phyloP scores from a whole-genome alignment of 1,140 invertebrate species.

The Sweltsa coloradensis region DNA sequence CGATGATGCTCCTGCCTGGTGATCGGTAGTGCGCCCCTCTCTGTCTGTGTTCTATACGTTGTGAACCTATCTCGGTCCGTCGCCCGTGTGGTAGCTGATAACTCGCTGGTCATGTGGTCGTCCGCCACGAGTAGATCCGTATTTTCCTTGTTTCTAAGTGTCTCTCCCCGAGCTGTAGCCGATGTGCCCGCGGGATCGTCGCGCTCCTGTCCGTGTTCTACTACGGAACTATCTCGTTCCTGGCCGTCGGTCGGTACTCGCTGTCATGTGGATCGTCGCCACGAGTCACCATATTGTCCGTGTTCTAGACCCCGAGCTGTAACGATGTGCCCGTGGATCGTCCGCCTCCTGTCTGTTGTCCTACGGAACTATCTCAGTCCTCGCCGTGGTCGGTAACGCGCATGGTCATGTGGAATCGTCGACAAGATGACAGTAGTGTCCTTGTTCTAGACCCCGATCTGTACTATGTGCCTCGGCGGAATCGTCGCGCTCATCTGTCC shows the following conservation, averaged over 20 bases:
- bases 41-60: conserved; percentile 69
- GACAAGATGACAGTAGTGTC: no score
- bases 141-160: no score
- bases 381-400: conserved; percentile 68
- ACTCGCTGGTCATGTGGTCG: conserved; percentile 69
- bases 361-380: conserved; percentile 67
- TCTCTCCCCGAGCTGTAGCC: no score
- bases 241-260: no score
- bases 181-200: conserved; percentile 58
- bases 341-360: conserved; percentile 60
- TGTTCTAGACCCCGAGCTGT: no score
- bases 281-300: no score
- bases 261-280: no score
- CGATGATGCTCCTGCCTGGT: conserved; percentile 59
- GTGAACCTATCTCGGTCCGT: conserved; percentile 63
- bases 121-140: conserved; percentile 50
- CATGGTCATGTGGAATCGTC: conserved; percentile 73
- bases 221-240: conserved; percentile 72
- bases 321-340: conserved; percentile 62
- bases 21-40: conserved; percentile 58
- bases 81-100: conserved; percentile 67
- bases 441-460: no score
- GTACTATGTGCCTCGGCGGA: no score
- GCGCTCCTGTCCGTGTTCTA: conserved; percentile 62
- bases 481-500: no score